Conservation (phyloP, 1,140 invertebrate species). For the Diuraphis noxia region DNA sequence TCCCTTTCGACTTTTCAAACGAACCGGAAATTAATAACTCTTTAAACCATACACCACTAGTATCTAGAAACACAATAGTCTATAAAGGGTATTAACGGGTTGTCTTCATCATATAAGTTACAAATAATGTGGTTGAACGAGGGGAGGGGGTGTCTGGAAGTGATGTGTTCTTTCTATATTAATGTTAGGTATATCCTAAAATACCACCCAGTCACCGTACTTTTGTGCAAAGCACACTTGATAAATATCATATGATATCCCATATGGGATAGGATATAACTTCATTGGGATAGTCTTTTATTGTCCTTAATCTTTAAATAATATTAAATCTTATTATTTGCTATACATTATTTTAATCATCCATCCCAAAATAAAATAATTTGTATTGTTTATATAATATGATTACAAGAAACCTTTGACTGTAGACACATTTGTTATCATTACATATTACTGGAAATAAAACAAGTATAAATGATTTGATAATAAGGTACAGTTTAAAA, state of each 20-base stretch:
- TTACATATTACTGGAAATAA: neutral
- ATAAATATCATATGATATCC: conserved; percentile 5
- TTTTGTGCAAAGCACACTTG: neutral
- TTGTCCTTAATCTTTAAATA: neutral
- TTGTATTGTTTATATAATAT: neutral
- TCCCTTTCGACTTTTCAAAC: neutral
- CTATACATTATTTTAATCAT: neutral
- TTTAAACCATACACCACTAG: neutral
- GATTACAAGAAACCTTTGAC: neutral
- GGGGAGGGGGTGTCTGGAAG: neutral
- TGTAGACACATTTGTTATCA: neutral
- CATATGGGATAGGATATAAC: neutral
- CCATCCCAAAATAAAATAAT: neutral
- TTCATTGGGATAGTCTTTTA: neutral
- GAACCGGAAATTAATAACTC: conserved; percentile 17
- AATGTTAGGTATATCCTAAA: neutral
- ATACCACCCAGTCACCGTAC: neutral
- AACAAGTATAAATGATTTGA: neutral
- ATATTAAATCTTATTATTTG: conserved; percentile 3
- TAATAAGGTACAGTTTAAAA: neutral
- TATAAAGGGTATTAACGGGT: conserved; percentile 17
- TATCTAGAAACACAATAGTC: neutral
- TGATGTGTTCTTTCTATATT: neutral
- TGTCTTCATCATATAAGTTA: neutral
- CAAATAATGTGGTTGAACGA: neutral